A percentile compares a stretch with the other conserved stretches of the same genome.
These are phyloP conservation scores for Hippocampus kuda DNA, from an alignment of 2,797 vertebrate species.

Conservation along the genomic window DNA sequence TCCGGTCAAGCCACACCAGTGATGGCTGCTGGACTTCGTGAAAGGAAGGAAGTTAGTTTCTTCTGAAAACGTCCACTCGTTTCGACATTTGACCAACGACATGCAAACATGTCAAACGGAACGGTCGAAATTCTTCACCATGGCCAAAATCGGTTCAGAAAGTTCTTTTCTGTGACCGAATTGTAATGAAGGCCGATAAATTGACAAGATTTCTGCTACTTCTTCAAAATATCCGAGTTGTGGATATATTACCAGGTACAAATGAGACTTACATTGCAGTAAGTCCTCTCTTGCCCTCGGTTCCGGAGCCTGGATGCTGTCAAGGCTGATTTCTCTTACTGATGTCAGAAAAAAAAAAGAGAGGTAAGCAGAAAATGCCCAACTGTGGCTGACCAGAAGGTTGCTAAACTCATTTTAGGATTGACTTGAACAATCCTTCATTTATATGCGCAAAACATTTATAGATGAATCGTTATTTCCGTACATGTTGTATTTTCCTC, in stretches of 20 bases:
- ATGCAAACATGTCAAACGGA: not conserved
- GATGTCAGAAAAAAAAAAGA: slow-evolving; percentile 2
- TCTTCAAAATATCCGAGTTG: not conserved
- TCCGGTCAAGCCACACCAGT: no score
- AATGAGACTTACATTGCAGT: slow-evolving; percentile 62
- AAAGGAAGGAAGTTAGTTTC: no score
- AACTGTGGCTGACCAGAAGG: not conserved
- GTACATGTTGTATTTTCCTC: no score
- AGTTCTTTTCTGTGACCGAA: not conserved
- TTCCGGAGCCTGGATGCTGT: slow-evolving; percentile 67
- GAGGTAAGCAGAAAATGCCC: not conserved
- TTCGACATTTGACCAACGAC: no score
- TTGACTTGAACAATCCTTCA: no score
- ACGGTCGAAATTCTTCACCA: not conserved
- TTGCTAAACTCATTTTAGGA: not conserved
- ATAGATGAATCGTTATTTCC: no score
- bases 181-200: not conserved
- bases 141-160: not conserved
- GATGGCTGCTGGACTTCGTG: no score
- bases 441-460: no score
- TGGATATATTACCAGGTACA: not conserved
- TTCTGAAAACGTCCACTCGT: no score
- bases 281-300: slow-evolving; percentile 68
- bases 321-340: slow-evolving; percentile 67
- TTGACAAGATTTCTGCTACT: not conserved